Conservation (phyloP, 2,797 vertebrate species). For the Smutsia temminckii region DNA sequence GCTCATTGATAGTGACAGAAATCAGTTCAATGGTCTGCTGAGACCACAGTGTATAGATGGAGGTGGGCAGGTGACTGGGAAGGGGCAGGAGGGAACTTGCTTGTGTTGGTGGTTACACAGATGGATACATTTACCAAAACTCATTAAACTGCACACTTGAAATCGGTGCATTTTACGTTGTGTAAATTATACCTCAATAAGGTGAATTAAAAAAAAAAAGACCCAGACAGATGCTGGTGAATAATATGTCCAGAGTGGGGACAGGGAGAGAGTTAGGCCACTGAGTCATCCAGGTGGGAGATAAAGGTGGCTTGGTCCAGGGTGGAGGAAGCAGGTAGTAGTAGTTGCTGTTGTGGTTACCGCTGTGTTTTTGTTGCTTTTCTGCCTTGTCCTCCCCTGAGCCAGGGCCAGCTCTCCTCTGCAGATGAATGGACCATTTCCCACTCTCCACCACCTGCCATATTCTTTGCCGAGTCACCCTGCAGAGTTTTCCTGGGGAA, state of each 20-base stretch:
- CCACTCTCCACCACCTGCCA: background rate
- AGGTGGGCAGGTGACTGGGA: background rate
- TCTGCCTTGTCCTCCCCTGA: background rate
- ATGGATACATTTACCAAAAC: background rate
- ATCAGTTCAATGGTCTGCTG: background rate
- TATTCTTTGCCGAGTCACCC: background rate
- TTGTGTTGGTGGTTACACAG: background rate
- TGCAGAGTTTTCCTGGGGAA: background rate
- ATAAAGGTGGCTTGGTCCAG: background rate
- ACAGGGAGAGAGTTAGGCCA: background rate
- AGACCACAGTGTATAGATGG: background rate
- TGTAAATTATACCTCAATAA: background rate
- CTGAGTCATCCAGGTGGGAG: background rate
- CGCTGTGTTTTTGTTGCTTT: background rate
- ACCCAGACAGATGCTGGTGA: background rate
- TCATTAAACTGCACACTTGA: background rate
- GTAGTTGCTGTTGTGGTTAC: background rate
- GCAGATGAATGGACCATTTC: background rate
- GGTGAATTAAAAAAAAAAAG: background rate
- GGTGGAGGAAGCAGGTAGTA: background rate
- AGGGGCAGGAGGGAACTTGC: background rate
- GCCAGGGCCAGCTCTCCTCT: background rate
- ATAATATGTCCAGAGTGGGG: background rate
- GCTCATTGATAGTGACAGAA: background rate
- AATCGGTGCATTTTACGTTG: background rate